A percentile compares a stretch with the other conserved stretches of the same genome.
Evolutionary conservation across 2,113 vertebrate genomes (phyloP).

Genomic region (Archocentrus centrarchus): DNA sequence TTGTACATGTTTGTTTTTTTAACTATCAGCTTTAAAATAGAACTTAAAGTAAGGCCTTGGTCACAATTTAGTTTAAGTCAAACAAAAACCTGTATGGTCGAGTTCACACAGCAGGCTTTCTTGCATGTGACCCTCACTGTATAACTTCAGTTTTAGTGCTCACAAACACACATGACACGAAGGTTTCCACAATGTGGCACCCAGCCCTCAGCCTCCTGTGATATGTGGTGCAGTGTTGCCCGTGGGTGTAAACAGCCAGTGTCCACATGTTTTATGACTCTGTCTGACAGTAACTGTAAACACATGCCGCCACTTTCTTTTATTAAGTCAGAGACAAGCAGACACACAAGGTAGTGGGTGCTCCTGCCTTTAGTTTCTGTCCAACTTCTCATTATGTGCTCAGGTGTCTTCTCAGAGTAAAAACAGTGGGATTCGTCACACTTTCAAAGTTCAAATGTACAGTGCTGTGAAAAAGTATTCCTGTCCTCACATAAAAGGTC

Average conservation of each 20-base stretch:
- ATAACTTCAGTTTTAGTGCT: background rate
- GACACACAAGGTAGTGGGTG: background rate
- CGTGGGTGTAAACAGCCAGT: constrained; percentile 9
- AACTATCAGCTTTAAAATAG: background rate
- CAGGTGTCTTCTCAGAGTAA: background rate
- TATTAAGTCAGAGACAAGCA: background rate
- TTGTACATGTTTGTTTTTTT: background rate
- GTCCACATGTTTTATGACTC: constrained; percentile 51
- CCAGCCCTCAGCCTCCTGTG: constrained; percentile 14
- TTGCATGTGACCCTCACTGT: background rate
- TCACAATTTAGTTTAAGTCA: background rate
- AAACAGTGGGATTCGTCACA: background rate
- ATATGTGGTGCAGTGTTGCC: background rate
- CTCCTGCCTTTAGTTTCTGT: background rate
- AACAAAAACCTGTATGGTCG: background rate
- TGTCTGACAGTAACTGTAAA: constrained; percentile 34
- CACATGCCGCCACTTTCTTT: constrained; percentile 24
- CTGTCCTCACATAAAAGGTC: too few species aligned
- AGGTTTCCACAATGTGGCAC: background rate
- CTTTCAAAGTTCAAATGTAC: background rate
- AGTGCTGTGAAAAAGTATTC: background rate
- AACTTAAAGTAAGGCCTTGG: background rate
- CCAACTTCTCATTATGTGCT: background rate
- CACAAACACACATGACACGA: background rate
- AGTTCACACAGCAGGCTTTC: too few species aligned